phyloP scores from a whole-genome alignment of 1,140 invertebrate genomes.

The Chionoecetes opilio region DNA sequence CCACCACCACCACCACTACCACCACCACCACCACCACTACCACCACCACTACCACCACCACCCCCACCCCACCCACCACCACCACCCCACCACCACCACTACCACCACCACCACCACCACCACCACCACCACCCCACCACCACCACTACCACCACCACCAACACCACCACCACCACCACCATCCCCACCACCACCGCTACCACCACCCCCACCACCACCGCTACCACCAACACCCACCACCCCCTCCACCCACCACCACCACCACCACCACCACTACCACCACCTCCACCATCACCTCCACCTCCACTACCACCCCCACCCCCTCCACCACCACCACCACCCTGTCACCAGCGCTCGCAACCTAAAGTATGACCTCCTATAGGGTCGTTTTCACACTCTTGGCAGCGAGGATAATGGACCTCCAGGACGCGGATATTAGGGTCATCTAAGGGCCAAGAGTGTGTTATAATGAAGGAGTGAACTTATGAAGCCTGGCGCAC shows the following conservation, averaged over 20 bases:
- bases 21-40: background rate
- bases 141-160: background rate
- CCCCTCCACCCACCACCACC: background rate
- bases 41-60: background rate
- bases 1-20: background rate
- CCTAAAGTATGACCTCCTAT: background rate
- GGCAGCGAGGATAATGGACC: background rate
- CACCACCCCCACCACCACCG: background rate
- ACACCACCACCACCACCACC: background rate
- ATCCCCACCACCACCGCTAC: background rate
- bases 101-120: background rate
- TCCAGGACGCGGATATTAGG: background rate
- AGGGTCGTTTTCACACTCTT: slow-evolving; percentile 19
- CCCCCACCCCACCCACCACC: background rate
- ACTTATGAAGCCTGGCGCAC: background rate
- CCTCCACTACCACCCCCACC: background rate
- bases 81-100: no score
- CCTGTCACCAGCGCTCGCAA: background rate
- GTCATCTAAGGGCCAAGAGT: background rate
- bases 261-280: background rate
- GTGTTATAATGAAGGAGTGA: background rate
- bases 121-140: background rate
- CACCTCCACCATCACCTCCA: background rate
- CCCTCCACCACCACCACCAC: background rate
- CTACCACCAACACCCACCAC: background rate